Percentiles rank a stretch among this genome's conserved stretches.
Evolutionary conservation across 2,113 vertebrate species (phyloP).

Genomic region (Hemiprocne comata): DNA sequence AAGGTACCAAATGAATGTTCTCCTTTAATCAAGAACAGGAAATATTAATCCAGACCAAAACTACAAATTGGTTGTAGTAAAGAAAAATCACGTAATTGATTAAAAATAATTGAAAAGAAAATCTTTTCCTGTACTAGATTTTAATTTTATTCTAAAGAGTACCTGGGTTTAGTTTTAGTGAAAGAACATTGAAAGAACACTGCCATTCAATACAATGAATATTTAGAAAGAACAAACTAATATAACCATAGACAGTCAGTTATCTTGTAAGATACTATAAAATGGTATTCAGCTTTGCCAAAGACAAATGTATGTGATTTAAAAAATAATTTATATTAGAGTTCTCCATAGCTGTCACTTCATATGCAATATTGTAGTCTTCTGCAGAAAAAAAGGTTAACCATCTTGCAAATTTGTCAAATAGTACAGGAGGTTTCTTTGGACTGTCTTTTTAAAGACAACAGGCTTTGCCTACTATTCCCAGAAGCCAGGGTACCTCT

Average conservation of each 20-base stretch:
- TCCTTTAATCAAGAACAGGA: not conserved
- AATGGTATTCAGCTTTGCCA: not conserved
- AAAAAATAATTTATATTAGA: not conserved
- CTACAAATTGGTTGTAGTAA: not conserved
- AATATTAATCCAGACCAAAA: not conserved
- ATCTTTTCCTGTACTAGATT: not conserved
- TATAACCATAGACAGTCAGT: not conserved
- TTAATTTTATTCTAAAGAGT: not conserved
- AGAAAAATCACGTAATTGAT: too few relatives aligned
- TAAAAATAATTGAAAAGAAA: too few relatives aligned
- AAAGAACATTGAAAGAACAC: not conserved
- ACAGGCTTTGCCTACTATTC: not conserved
- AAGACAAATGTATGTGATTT: not conserved
- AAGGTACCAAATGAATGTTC: not conserved
- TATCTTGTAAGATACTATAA: not conserved
- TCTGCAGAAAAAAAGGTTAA: not conserved
- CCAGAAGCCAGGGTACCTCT: not conserved
- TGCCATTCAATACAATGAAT: not conserved
- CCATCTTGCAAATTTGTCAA: not conserved
- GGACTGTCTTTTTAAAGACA: not conserved
- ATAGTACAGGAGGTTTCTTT: not conserved
- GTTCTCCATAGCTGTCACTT: not conserved
- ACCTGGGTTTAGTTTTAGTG: not conserved
- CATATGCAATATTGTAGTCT: not conserved
- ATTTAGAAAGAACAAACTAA: not conserved